phyloP scores from a whole-genome alignment of 53 echinoderm and acorn worm genomes.

The Mesocentrotus franciscanus region DNA sequence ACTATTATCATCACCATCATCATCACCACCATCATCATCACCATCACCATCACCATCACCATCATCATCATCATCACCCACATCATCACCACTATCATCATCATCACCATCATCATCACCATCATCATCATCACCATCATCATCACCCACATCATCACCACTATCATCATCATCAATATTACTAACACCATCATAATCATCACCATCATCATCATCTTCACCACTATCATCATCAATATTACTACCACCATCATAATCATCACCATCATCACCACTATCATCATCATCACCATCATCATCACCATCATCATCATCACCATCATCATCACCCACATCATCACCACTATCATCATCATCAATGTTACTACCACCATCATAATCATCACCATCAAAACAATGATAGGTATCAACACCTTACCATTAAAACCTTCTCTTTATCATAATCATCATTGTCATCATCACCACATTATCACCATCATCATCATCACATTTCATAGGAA shows the following conservation, averaged over 20 bases:
- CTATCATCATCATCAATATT: conserved; percentile 52
- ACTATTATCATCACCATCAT: not conserved
- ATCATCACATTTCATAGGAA: not conserved
- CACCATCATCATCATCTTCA: not conserved
- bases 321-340: conserved; percentile 44
- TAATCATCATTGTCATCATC: not conserved
- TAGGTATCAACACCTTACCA: not conserved
- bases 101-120: not conserved
- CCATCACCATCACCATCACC: not conserved
- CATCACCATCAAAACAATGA: not conserved
- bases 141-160: conserved; percentile 29
- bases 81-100: conserved; percentile 25
- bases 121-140: conserved; percentile 20
- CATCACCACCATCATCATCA: not conserved
- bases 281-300: not conserved
- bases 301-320: not conserved
- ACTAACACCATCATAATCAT: not conserved
- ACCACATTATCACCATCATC: not conserved
- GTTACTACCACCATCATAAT: conserved; percentile 11
- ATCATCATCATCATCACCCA: not conserved
- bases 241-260: conserved; percentile 50
- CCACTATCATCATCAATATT: not conserved
- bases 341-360: not conserved
- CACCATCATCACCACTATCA: not conserved
- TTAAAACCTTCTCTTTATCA: too few relatives aligned